Evolutionary conservation across 2,888 invertebrate genomes (phyloP), one percentile per base, ranked within the genome.

Genomic region (Arrhopalites spinosus): DNA sequence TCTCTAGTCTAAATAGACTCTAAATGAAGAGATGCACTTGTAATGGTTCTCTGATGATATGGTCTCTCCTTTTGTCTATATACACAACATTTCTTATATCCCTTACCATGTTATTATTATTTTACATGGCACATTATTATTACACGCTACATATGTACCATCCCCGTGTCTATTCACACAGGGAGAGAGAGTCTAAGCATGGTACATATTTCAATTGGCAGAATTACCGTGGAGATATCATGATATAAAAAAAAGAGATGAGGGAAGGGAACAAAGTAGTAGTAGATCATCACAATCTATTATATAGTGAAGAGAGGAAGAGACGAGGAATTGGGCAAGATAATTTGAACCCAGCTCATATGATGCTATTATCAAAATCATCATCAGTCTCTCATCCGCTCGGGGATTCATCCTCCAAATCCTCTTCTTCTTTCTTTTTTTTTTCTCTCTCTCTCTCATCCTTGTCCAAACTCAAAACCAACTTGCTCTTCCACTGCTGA

Each of bases 261-360:
- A 23, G 56, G 56, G 56, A 15, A 56, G 23, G 23, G 36, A 36
- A 36, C 36, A 36, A 36, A 36, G 36, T 36, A 36, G 36, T 3
- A 36, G 36, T 36, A 36, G 36, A 67, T 23, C 30, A 43, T 67
- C 66, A 67, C 43, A 67, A n/a, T 20, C 66, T 43, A 67, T 67
- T 67, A 67, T 56, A 56, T 56, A 56, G 56, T 3, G 23, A 56
- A 56, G 56, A 23, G 56, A 8, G 30, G 29, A 20, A 13, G 36
- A 20, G 45, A n/a, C n/a, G 71, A 53, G 74, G 61, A 70, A 74
- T 74, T 77, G 66, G 74, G 71, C 50, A 61, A 74, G 77, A 77
- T 77, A 77, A 74, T 77, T 77, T 72, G 74, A 71, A 45, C 77
- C 74, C 71, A 67, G 30, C 66, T 30, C 66, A 67, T 67, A 67